Evolutionary conservation across 2,888 invertebrate genomes (phyloP).

Genomic region (Microctonus aethiopoides): DNA sequence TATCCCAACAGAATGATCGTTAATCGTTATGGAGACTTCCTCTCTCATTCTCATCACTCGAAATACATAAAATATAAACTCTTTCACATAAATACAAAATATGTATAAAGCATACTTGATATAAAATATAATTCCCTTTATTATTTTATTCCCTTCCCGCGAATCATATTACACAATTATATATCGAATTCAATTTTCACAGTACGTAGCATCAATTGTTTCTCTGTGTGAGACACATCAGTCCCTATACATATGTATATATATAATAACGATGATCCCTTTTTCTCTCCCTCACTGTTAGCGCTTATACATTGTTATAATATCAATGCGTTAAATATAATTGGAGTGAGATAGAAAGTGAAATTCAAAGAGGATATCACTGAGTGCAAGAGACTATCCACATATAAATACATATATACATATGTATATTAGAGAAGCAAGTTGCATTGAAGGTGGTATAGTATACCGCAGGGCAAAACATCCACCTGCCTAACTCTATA

Average conservation of each 20-base stretch:
- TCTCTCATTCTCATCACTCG: slow-evolving; percentile 24
- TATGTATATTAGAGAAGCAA: too few relatives aligned
- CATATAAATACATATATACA: neutral
- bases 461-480: slow-evolving; percentile 57
- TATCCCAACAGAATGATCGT: slow-evolving; percentile 46
- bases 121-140: neutral
- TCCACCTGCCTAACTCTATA: slow-evolving; percentile 60
- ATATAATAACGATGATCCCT: neutral
- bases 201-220: slow-evolving; percentile 18
- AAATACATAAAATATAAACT: neutral
- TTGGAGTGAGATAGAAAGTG: neutral
- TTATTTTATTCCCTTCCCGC: neutral
- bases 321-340: neutral
- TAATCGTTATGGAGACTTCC: slow-evolving; percentile 47
- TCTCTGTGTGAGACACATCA: slow-evolving; percentile 9
- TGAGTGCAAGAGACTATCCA: too few relatives aligned
- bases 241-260: neutral
- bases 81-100: neutral
- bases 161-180: slow-evolving; percentile 19
- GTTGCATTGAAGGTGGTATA: slow-evolving; percentile 48
- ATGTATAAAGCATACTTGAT: neutral
- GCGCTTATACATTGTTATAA: neutral
- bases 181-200: slow-evolving; percentile 25
- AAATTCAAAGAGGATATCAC: neutral
- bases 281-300: neutral